Evolutionary conservation across 2,797 vertebrate genomes (phyloP).

Genomic region (Hyperoplus lanceolatus): DNA sequence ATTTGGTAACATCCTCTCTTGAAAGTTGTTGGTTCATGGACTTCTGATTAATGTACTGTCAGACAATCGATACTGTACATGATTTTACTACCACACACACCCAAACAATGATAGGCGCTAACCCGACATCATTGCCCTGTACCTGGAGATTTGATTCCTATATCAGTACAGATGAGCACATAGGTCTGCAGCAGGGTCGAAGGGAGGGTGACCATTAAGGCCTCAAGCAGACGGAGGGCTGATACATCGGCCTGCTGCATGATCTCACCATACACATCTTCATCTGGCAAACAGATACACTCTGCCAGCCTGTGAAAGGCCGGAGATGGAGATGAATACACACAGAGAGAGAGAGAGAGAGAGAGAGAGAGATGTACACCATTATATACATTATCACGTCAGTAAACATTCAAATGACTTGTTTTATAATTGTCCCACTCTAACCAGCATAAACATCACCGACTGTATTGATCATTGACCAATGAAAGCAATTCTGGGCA

Average conservation of each 20-base stretch:
- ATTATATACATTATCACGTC: background rate
- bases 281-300: constrained; percentile 52
- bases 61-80: background rate
- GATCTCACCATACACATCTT: constrained; percentile 71
- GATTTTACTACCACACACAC: background rate
- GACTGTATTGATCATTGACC: background rate
- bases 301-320: constrained; percentile 86
- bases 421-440: background rate
- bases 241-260: constrained; percentile 87
- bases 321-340: background rate
- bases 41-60: background rate
- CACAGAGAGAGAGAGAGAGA: background rate
- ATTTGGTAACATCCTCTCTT: background rate
- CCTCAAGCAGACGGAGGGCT: constrained; percentile 88
- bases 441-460: background rate
- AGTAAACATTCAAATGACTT: background rate
- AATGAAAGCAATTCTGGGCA: background rate
- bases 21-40: background rate
- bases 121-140: constrained; percentile 1
- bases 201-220: constrained; percentile 88
- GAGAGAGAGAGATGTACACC: background rate
- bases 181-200: constrained; percentile 89
- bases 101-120: background rate
- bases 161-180: constrained; percentile 83
- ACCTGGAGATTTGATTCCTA: constrained; percentile 86